phyloP scores from a whole-genome alignment of 2,797 vertebrate species.

The Nothura maculosa region DNA sequence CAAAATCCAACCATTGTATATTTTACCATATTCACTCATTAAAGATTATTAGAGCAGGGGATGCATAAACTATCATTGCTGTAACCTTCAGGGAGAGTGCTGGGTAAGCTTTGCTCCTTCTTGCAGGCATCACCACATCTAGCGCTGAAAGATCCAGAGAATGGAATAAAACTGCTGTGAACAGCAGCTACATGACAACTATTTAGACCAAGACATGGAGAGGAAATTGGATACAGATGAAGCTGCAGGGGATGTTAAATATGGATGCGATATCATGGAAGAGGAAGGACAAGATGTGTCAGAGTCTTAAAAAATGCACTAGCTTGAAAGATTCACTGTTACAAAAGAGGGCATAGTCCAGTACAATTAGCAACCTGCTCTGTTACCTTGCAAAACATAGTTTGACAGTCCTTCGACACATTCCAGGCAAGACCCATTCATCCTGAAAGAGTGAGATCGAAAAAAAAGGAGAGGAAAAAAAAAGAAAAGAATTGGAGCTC shows the following conservation, averaged over 20 bases:
- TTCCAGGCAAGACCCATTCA: background rate
- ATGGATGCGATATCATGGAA: background rate
- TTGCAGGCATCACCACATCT: background rate
- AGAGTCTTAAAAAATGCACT: background rate
- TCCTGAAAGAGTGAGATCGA: background rate
- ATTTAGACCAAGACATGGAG: background rate
- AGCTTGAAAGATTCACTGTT: background rate
- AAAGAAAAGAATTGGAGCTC: background rate
- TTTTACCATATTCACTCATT: background rate
- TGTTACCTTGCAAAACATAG: background rate
- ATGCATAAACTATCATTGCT: background rate
- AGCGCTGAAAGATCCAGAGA: background rate
- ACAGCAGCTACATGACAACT: background rate
- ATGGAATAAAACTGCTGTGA: background rate
- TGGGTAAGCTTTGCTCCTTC: background rate
- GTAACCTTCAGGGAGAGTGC: rapidly evolving
- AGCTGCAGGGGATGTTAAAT: background rate
- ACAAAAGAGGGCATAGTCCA: background rate
- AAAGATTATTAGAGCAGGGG: background rate
- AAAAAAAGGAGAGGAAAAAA: background rate
- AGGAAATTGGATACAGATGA: slow-evolving; percentile 21
- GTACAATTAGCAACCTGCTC: background rate
- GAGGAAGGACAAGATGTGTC: background rate
- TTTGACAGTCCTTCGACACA: background rate
- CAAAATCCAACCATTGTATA: background rate